Conservation (phyloP, 2,797 vertebrate genomes). For the Synaphobranchus kaupii region DNA sequence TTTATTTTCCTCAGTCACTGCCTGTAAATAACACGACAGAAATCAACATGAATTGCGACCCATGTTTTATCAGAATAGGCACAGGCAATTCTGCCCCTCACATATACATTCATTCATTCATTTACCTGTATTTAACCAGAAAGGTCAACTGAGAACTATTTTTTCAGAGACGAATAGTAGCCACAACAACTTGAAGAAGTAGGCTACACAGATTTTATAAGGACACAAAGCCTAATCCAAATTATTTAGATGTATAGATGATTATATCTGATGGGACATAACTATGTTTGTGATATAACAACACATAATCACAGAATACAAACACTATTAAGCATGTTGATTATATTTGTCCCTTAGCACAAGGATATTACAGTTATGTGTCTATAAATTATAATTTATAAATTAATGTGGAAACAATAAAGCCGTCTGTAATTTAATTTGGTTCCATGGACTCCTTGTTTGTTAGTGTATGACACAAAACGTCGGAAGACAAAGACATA, state of each 20-base stretch:
- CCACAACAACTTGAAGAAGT: neutral
- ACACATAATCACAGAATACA: neutral
- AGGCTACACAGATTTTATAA: neutral
- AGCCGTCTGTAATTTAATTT: no score
- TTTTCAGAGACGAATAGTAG: neutral
- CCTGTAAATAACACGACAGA: neutral
- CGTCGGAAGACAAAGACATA: neutral
- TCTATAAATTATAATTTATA: no score
- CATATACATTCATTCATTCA: no score
- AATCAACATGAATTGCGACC: neutral
- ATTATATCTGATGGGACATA: neutral
- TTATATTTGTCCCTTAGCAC: neutral
- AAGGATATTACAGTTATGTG: neutral
- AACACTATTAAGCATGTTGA: neutral
- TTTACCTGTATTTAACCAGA: no score
- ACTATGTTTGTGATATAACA: neutral
- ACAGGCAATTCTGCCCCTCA: no score
- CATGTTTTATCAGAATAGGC: neutral
- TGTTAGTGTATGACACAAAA: no score
- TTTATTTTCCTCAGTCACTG: neutral
- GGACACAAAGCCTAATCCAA: neutral
- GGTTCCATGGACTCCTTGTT: no score
- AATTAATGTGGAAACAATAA: no score
- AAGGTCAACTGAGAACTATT: no score
- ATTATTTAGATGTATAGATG: neutral